Evolutionary conservation across 2,113 vertebrate genomes (phyloP).

Genomic region (human (Homo sapiens)): GRCh38 chr18:45664501-45665000

Average conservation of each 20-base stretch:
- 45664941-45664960: too few species aligned
- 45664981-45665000: neutral
- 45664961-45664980: accelerated
- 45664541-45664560: neutral
- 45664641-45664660: neutral
- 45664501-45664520: neutral
- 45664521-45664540: neutral
- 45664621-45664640: neutral
- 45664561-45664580: neutral
- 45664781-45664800: too few species aligned
- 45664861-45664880: neutral
- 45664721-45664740: neutral
- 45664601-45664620: too few species aligned
- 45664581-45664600: neutral
- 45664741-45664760: neutral
- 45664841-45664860: neutral
- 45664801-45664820: neutral
- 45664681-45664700: neutral
- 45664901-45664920: neutral
- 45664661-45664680: neutral
- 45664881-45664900: neutral
- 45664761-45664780: neutral
- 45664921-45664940: neutral
- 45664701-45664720: neutral
- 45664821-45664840: neutral